Base-by-base conservation (phyloP, 2,888 invertebrate species). In the Caenorhabditis japonica region DNA sequence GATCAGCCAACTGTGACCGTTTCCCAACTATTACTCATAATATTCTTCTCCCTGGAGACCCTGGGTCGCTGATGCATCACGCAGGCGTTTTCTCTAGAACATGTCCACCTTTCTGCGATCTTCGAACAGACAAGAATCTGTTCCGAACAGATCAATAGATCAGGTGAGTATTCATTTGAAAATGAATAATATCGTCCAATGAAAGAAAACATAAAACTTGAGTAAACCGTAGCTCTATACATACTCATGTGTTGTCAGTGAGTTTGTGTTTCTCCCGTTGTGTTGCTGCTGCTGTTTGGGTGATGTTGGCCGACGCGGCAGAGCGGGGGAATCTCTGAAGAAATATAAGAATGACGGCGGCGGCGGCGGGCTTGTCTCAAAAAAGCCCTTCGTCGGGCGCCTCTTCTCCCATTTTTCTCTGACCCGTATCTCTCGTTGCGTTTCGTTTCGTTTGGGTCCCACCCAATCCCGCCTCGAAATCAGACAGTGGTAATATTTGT, bases 381-480 rank as follows among this genome's bases (percentile, higher is more conserved):
- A 66, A 66, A 66, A 66, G 66, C 66, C 66, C 66, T 66, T 56
- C 56, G 61, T 56, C 47, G 44, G 52, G 64, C 66, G 66, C 66
- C 66, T 66, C 66, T 56, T 49, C 56, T 66, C 56, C 62, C 64
- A 66, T 64, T 55, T 64, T 52, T 53, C 66, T 66, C 56, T 56
- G 66, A 66, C 66, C 66, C 66, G 56, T 66, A 66, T 66, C 66
- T 66, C 56, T 66, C 47, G 30, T 56, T 52, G 52, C 53, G 53
- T 62, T 56, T 66, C 56, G 56, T 52, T 64, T 53, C 43, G 55
- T 38, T 33, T 8, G 41, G 56, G 55, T 58, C 49, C 61, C 46
- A 52, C 68, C 68, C 68, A 68, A 69, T 69, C 68, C 52, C 68
- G 73, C 61, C 60, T 51, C 73, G 47, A 69, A 59, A 53, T 60